Base-by-base conservation (phyloP, 2,113 vertebrate species). In the Istiophorus platypterus region DNA sequence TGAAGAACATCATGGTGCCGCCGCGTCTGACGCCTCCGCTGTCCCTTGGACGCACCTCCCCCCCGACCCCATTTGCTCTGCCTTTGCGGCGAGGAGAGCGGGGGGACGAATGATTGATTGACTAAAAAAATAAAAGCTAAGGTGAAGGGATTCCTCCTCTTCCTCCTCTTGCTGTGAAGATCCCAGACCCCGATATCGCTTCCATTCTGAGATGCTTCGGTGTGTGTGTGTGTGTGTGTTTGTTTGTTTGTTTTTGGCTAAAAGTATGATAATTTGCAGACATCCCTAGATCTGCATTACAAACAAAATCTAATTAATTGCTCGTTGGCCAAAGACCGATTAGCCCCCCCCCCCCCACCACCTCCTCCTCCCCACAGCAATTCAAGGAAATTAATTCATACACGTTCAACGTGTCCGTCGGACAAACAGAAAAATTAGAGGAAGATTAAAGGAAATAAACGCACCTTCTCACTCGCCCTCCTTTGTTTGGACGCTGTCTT, bases 1-100 rank as follows among this genome's bases (percentile, higher is more conserved):
- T 82, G 90, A 89, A 72, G 76, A 78, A 86, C 89, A 86, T 92
- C 88, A 89, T 72, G 77, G 80, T 11, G 74, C 85, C 2, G 68
- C 89, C 82, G 89, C 29, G 82, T 82, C 67, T n/a, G 2, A 10
- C 15, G 45, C 51, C 34, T 79, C 71, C 42, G 41, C 67, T 42
- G 56, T 86, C 79, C 39, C 78, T 31, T 49, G 59, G 80, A 56
- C 47, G 2, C 81, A 66, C 65, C 64, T 70, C 61, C 22, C 81
- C 69, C 82, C 66, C 80, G 67, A 88, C 81, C 85, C 79, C 80
- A 56, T 52, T 58, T 66, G 59, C n/a, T 63, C 42, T 76, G 59
- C n/a, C 63, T 37, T 66, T 14, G 15, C 15, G 45, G 52, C 34
- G 80, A 26, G 20, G 67, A 76, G 80, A 87, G 77, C 20, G 62